Percentiles rank a stretch among this genome's conserved stretches.
Evolutionary conservation across 2,113 vertebrate species (phyloP).

Genomic region (Fulmarus glacialis): DNA sequence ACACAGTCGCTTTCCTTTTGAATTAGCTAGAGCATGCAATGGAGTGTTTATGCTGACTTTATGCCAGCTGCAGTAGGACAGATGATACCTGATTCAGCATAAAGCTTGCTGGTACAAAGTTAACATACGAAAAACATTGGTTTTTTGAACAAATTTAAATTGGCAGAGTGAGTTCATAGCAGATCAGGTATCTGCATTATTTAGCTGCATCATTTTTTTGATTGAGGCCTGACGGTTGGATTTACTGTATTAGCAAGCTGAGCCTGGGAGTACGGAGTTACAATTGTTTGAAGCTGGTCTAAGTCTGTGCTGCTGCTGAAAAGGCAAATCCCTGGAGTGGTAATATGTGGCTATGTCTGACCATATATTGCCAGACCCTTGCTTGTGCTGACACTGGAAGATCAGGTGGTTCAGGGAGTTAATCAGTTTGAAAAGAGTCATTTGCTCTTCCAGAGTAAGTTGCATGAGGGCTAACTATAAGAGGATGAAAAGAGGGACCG

Average conservation of each 20-base stretch:
- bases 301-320: background rate
- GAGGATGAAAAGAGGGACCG: background rate
- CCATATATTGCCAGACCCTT: background rate
- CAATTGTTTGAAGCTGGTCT: background rate
- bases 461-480: background rate
- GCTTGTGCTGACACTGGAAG: background rate
- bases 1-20: slow-evolving; percentile 14
- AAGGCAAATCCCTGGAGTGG: background rate
- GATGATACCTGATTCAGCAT: slow-evolving; percentile 69
- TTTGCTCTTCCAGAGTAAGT: background rate
- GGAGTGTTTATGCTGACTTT: slow-evolving; percentile 37
- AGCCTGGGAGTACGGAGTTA: background rate
- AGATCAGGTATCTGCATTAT: slow-evolving; percentile 32
- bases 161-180: slow-evolving; percentile 12
- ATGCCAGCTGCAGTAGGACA: slow-evolving; percentile 55
- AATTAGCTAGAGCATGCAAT: background rate
- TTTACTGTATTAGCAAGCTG: slow-evolving; percentile 23
- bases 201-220: slow-evolving; percentile 50
- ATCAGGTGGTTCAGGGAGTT: background rate
- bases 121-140: slow-evolving; percentile 39
- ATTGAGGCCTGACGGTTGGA: background rate
- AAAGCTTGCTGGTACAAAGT: slow-evolving; percentile 57
- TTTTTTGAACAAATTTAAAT: slow-evolving; percentile 37
- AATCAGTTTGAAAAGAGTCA: background rate
- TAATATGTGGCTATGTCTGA: background rate